These are phyloP conservation scores for Tinamus major DNA, from an alignment of 2,797 vertebrate genomes.

Conservation along the genomic window DNA sequence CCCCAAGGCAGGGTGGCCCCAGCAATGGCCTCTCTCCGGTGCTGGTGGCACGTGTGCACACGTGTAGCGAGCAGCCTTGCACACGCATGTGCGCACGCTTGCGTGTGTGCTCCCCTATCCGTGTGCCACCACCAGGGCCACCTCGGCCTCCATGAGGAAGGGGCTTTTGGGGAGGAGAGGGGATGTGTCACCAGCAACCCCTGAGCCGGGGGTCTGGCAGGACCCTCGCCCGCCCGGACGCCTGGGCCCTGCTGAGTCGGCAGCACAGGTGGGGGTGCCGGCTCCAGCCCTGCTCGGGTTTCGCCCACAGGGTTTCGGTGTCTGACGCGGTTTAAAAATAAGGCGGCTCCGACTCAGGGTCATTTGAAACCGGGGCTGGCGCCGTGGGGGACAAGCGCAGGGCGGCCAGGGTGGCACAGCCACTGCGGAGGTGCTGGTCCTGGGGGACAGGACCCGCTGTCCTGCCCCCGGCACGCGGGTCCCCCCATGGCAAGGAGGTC, in stretches of 20 bases:
- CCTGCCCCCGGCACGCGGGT: background rate
- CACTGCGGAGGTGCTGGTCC: too few relatives aligned
- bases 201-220: too few relatives aligned
- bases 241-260: constrained; percentile 4
- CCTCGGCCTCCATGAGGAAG: too few relatives aligned
- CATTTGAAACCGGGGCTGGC: constrained; percentile 47
- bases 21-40: background rate
- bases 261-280: background rate
- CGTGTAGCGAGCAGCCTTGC: too few relatives aligned
- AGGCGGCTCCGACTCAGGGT: constrained; percentile 50
- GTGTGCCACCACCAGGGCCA: too few relatives aligned
- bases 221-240: too few relatives aligned
- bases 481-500: background rate
- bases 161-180: too few relatives aligned
- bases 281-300: constrained; percentile 52
- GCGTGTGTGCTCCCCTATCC: too few relatives aligned
- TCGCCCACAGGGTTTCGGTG: constrained; percentile 44
- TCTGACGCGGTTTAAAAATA: constrained; percentile 74
- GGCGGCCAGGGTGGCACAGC: background rate
- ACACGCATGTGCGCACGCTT: too few relatives aligned
- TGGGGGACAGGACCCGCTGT: background rate
- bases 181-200: too few relatives aligned
- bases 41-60: background rate
- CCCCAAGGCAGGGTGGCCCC: background rate
- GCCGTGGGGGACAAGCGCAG: too few relatives aligned